Evolutionary conservation across 2,113 vertebrate genomes (phyloP).

Genomic region (Plotosus lineatus): DNA sequence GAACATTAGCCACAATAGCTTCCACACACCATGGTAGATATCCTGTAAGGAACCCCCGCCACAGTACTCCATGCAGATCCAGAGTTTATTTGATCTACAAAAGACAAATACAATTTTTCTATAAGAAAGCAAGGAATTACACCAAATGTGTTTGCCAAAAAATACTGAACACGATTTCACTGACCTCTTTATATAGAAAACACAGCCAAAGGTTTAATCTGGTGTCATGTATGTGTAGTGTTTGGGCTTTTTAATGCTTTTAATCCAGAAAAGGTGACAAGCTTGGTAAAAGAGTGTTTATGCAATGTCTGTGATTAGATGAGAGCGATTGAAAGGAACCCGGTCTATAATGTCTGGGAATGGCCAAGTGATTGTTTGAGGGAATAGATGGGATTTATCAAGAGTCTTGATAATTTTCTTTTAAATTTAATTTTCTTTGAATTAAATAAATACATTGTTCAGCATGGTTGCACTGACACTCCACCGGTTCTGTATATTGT

Average conservation of each 20-base stretch:
- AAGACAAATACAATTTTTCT: constrained; percentile 26
- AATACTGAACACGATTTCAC: neutral
- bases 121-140: neutral
- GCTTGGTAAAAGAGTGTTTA: neutral
- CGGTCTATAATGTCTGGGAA: neutral
- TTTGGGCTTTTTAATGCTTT: neutral
- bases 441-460: neutral
- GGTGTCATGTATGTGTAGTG: neutral
- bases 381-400: too few relatives aligned
- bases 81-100: constrained; percentile 81
- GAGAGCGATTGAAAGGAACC: neutral
- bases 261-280: too few relatives aligned
- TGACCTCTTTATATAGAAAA: neutral
- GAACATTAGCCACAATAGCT: neutral
- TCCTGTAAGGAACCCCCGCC: constrained; percentile 90
- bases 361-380: neutral
- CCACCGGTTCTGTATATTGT: neutral
- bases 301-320: neutral
- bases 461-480: neutral
- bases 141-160: neutral
- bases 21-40: constrained; percentile 81
- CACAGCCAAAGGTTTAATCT: neutral
- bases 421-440: too few relatives aligned
- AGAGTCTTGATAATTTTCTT: too few relatives aligned
- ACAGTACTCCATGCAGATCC: constrained; percentile 95